phyloP scores from a whole-genome alignment of 2,797 vertebrate genomes.

The Antrozous pallidus region DNA sequence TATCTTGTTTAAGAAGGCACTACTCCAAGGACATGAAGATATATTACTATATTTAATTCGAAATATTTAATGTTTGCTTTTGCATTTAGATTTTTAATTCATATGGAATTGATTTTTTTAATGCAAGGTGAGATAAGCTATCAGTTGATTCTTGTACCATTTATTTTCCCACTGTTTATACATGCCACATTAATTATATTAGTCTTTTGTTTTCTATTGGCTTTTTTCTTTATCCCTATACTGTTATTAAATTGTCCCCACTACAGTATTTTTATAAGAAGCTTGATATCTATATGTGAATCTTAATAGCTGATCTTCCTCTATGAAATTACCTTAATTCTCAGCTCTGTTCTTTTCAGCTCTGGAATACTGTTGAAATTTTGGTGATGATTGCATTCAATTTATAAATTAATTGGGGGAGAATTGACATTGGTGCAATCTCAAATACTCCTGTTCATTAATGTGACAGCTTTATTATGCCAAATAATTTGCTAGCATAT shows the following conservation, averaged over 20 bases:
- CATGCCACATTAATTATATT: not conserved
- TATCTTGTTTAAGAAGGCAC: not conserved
- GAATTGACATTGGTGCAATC: not conserved
- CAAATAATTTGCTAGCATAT: not conserved
- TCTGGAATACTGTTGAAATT: constrained; percentile 30
- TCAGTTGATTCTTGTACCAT: not conserved
- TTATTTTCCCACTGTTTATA: not conserved
- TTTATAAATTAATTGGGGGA: constrained; percentile 22
- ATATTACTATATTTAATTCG: constrained; percentile 14
- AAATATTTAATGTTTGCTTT: constrained; percentile 3
- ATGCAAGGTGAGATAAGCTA: not conserved
- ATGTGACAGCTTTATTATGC: too few relatives aligned
- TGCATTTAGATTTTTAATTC: constrained; percentile 9
- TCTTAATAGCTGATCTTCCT: not conserved
- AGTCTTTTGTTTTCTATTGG: not conserved
- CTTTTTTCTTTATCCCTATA: not conserved
- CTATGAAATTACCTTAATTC: constrained; percentile 19
- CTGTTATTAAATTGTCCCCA: not conserved
- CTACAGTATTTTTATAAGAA: not conserved
- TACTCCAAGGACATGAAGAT: not conserved
- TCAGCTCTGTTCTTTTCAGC: not conserved
- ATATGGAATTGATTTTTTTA: not conserved
- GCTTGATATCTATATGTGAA: not conserved
- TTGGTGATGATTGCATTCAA: not conserved
- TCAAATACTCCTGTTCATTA: not conserved